These are phyloP conservation scores for Drosophila ohnishii DNA, from an alignment of 1,140 invertebrate species.

Conservation along the genomic window DNA sequence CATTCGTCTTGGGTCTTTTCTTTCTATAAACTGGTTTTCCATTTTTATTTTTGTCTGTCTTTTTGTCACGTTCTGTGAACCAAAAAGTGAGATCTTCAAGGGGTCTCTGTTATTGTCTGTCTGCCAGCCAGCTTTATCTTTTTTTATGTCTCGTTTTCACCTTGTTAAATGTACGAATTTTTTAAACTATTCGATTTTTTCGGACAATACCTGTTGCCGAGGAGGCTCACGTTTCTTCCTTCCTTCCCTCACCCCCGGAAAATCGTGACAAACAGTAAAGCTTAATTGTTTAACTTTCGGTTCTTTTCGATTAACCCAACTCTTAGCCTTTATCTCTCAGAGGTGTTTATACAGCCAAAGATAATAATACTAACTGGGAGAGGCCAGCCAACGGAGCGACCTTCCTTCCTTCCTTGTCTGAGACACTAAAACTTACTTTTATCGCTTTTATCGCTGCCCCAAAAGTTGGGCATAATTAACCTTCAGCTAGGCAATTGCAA, in stretches of 20 bases:
- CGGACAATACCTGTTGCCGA: constrained; percentile 53
- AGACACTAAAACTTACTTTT: constrained; percentile 33
- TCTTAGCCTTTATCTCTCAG: constrained; percentile 28
- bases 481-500: constrained; percentile 29
- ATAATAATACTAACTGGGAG: constrained; percentile 12
- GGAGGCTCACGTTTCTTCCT: constrained; percentile 35
- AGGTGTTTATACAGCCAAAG: background rate
- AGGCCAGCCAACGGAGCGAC: constrained; percentile 10
- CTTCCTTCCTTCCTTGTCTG: constrained; percentile 30
- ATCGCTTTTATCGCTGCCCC: constrained; percentile 28
- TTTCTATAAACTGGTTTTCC: constrained; percentile 70
- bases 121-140: constrained; percentile 11
- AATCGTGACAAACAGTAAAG: constrained; percentile 32
- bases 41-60: constrained; percentile 48
- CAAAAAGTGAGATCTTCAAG: constrained; percentile 69
- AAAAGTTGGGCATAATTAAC: constrained; percentile 39
- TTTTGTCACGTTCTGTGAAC: constrained; percentile 74
- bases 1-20: constrained; percentile 49
- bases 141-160: constrained; percentile 28
- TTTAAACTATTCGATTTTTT: constrained; percentile 12
- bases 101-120: constrained; percentile 42
- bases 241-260: background rate
- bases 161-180: constrained; percentile 36
- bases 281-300: constrained; percentile 14
- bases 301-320: constrained; percentile 2